Conservation (phyloP, 2,888 invertebrate genomes). For the Drosophila tanythrix region DNA sequence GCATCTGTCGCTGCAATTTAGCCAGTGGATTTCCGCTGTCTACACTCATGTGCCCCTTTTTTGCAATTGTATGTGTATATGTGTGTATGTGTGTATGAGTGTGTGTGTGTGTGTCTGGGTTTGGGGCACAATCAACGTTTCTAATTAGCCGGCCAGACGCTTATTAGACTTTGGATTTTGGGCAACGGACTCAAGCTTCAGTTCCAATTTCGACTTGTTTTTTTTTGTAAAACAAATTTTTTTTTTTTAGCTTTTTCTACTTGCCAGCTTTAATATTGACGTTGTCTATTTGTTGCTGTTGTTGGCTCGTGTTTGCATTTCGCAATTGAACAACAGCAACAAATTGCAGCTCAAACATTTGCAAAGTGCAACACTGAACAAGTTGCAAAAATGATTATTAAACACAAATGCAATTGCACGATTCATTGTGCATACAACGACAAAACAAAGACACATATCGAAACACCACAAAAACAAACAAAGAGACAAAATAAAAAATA, state of each 20-base stretch:
- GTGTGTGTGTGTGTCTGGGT: conserved; percentile 22
- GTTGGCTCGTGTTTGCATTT: conserved; percentile 26
- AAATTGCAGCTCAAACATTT: conserved; percentile 62
- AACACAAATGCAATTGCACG: conserved; percentile 63
- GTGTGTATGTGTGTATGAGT: conserved; percentile 13
- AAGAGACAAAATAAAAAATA: conserved; percentile 1
- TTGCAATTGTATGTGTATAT: conserved; percentile 14
- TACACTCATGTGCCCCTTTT: conserved; percentile 12
- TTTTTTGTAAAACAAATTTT: not conserved
- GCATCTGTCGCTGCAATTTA: conserved; percentile 48
- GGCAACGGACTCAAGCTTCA: conserved; percentile 47
- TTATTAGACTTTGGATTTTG: conserved; percentile 62
- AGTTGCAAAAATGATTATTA: conserved; percentile 70
- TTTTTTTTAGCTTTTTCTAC: not conserved
- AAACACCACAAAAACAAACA: conserved; percentile 22
- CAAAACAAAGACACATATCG: conserved; percentile 2
- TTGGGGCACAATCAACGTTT: conserved; percentile 56
- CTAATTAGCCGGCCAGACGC: conserved; percentile 73
- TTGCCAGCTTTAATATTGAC: conserved; percentile 6
- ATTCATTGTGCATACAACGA: conserved; percentile 42
- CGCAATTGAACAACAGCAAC: conserved; percentile 27
- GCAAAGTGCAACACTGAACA: conserved; percentile 52
- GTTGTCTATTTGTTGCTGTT: conserved; percentile 6
- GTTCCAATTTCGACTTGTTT: conserved; percentile 13
- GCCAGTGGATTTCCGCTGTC: conserved; percentile 29